Evolutionary conservation across 1,140 invertebrate genomes (phyloP).

Genomic region (Heterodera carotae): DNA sequence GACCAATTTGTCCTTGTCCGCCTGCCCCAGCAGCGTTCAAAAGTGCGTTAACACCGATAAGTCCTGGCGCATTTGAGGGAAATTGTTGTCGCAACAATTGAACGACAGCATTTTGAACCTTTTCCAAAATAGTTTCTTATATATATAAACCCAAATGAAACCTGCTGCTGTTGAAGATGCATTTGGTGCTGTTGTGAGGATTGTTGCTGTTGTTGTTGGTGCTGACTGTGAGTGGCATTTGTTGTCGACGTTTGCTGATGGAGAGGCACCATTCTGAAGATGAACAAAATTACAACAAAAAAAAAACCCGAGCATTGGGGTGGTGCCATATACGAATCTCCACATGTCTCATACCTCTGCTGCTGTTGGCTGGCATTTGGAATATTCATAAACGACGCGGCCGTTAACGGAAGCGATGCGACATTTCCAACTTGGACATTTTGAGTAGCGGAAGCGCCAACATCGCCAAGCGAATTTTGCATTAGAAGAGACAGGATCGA

Average conservation of each 20-base stretch:
- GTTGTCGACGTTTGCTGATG: constrained; percentile 1
- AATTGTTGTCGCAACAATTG: constrained; percentile 24
- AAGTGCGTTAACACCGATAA: constrained; percentile 1
- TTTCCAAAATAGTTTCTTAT: neutral
- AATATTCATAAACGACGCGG: neutral
- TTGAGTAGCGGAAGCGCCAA: neutral
- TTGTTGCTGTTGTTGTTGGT: constrained; percentile 1
- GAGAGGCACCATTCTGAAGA: neutral
- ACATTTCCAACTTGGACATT: neutral
- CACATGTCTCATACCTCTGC: no score
- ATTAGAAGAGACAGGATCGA: neutral
- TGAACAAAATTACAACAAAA: neutral
- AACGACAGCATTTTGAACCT: constrained; percentile 27
- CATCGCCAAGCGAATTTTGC: neutral
- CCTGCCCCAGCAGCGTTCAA: neutral
- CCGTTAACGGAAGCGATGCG: no score
- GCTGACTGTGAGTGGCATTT: neutral
- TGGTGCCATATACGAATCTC: neutral
- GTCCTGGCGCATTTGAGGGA: neutral
- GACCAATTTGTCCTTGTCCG: constrained; percentile 1
- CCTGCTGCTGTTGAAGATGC: constrained; percentile 25
- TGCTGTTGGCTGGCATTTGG: neutral
- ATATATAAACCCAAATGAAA: neutral
- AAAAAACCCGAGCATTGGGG: neutral
- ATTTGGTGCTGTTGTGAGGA: constrained; percentile 24